Evolutionary conservation across 2,888 invertebrate species (phyloP).

Genomic region (Tenthredo distinguenda): DNA sequence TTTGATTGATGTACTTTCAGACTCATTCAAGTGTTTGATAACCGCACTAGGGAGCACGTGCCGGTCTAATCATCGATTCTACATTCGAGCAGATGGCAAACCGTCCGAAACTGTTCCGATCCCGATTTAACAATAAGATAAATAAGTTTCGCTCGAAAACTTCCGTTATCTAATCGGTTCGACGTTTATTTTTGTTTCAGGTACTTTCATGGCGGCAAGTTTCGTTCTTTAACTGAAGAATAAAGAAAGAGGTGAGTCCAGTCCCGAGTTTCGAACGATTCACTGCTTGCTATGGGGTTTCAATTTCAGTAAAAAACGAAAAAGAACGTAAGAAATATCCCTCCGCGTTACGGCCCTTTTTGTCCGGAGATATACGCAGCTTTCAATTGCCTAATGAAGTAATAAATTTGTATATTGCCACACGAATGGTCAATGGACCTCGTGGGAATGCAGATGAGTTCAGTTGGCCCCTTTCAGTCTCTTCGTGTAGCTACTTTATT

Average conservation of each 20-base stretch:
- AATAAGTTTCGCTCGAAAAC: neutral
- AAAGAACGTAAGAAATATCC: neutral
- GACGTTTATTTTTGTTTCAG: slow-evolving; percentile 17
- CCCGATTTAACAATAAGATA: neutral
- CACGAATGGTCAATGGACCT: slow-evolving; percentile 41
- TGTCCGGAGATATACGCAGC: neutral
- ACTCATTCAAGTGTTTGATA: neutral
- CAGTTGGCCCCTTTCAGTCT: neutral
- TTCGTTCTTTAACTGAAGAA: neutral
- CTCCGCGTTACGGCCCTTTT: neutral
- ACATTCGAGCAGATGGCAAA: neutral
- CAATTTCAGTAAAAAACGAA: neutral
- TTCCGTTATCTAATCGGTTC: neutral
- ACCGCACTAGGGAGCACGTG: neutral
- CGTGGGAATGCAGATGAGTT: slow-evolving; percentile 46
- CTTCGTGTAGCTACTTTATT: slow-evolving; percentile 39
- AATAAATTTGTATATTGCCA: slow-evolving; percentile 48
- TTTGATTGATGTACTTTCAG: neutral
- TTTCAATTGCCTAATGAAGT: slow-evolving; percentile 46
- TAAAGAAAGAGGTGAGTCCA: slow-evolving; percentile 8
- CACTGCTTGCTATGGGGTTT: neutral
- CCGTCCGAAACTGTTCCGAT: neutral
- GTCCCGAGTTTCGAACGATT: neutral
- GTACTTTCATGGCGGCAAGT: slow-evolving; percentile 6
- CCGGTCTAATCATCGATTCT: neutral